Base-by-base conservation (phyloP, 2,888 invertebrate species). In the Sipha maydis region DNA sequence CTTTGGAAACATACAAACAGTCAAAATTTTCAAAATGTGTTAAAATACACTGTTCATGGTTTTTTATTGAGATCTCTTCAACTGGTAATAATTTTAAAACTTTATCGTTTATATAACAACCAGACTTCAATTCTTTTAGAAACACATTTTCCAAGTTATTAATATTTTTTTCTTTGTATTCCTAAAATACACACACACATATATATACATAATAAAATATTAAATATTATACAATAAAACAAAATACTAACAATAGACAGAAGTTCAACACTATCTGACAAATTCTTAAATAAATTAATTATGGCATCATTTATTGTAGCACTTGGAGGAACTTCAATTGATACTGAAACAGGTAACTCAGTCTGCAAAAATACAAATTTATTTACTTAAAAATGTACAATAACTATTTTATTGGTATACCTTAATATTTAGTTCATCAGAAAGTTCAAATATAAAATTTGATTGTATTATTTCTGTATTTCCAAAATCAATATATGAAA, bases 401-500 rank as follows among this genome's bases (percentile, higher is more conserved):
- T 7, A 25, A 61, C 25, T 61, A 61, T 61, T 7, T 61, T 61
- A 21, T 3, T 61, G 0, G 0, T 17, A 54, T 75, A 88, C 88
- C 34, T 82, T 19, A 21, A 31, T 82, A 61, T 48, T 75, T 17
- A 80, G 75, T 41, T 61, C 28, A 48, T 88, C 73, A 61, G 88
- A 61, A 48, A 88, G 80, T 82, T 82, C 67, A 82, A 67, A 88
- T 61, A 88, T 82, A n/a, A 67, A 9, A 75, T 1, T 75, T 28
- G 21, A 56, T 25, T 25, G 9, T 73, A 88, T 48, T 48, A 19
- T 67, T 34, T 88, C 88, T 25, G 61, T 61, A 48, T 75, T 88
- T 75, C 88, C 88, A 67, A 67, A 88, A 88, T 88, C 88, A 76
- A 88, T 67, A 21, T 67, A 88, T 25, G n/a, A 75, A 75, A 88